Evolutionary conservation across 2,113 vertebrate species (phyloP).

Genomic region (Mustela lutreola): DNA sequence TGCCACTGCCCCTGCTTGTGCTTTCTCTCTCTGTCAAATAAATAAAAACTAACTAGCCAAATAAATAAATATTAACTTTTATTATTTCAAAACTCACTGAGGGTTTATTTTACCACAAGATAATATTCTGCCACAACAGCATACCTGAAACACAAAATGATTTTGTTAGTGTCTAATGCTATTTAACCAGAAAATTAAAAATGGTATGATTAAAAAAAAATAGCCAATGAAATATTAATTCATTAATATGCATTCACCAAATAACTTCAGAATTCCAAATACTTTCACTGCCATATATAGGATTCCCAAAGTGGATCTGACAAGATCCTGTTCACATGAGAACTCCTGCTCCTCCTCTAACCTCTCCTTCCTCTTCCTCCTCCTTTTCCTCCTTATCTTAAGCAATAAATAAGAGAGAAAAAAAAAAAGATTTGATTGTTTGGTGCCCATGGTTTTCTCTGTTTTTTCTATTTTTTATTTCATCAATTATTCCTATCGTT

Average conservation of each 20-base stretch:
- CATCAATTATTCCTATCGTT: neutral
- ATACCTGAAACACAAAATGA: neutral
- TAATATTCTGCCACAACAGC: neutral
- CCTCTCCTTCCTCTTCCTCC: neutral
- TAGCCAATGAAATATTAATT: neutral
- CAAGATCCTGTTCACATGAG: accelerated
- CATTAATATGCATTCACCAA: neutral
- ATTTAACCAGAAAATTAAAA: neutral
- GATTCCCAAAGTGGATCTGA: neutral
- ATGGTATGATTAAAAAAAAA: neutral
- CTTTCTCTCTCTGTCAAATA: too few species aligned
- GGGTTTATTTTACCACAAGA: neutral
- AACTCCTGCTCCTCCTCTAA: too few species aligned
- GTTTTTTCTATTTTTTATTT: neutral
- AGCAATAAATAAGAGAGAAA: neutral
- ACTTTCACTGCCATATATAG: neutral
- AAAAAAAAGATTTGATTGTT: neutral
- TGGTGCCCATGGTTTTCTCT: neutral
- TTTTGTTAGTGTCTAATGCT: neutral
- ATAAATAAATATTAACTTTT: neutral
- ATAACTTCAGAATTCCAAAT: neutral
- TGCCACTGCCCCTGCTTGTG: too few species aligned
- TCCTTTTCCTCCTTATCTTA: neutral
- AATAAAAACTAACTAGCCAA: too few species aligned
- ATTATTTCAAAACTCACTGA: neutral